Conservation (phyloP, 2,797 vertebrate genomes). For the Lacerta agilis region DNA sequence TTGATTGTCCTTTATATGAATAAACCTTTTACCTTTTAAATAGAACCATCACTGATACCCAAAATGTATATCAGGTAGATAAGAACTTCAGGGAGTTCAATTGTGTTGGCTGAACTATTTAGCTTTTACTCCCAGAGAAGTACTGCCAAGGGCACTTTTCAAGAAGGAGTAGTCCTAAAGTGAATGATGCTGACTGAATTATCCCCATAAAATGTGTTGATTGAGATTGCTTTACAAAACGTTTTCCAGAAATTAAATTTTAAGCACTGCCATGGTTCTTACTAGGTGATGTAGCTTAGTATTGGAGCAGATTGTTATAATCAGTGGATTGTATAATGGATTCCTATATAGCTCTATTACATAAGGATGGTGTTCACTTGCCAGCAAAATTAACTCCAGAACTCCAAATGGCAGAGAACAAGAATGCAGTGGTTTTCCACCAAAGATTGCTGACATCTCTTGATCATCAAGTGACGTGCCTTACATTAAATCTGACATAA, state of each 20-base stretch:
- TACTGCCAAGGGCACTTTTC: neutral
- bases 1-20: neutral
- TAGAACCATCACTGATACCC: neutral
- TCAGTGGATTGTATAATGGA: neutral
- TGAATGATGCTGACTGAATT: neutral
- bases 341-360: neutral
- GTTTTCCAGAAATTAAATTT: neutral
- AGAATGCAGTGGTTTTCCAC: too few species aligned
- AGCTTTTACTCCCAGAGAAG: neutral
- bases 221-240: neutral
- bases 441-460: too few species aligned
- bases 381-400: neutral
- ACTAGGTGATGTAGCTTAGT: neutral
- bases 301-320: neutral
- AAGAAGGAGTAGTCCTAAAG: neutral
- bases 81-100: neutral
- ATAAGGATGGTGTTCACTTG: neutral
- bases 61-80: neutral
- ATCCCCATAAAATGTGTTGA: neutral
- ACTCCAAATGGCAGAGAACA: too few species aligned
- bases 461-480: too few species aligned
- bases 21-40: neutral
- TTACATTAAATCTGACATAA: too few species aligned
- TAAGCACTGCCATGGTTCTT: neutral
- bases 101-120: neutral